Percentiles rank a stretch among this genome's conserved stretches.
Conservation (phyloP, 2,797 vertebrate genomes). For the Gadopsis bispinosus region DNA sequence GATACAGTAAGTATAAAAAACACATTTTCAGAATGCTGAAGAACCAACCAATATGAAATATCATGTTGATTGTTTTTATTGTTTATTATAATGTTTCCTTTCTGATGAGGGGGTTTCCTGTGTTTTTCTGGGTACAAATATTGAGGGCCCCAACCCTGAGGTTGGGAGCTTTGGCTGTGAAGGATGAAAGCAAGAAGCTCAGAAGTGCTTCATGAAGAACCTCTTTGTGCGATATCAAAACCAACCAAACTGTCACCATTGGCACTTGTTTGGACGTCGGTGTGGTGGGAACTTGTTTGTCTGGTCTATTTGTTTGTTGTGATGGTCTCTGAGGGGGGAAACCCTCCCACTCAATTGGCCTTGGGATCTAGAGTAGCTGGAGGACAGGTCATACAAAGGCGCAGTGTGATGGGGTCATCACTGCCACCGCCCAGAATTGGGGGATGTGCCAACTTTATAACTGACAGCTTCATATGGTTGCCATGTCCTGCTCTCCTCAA, state of each 20-base stretch:
- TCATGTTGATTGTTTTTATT: neutral
- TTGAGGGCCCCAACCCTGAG: conserved; percentile 28
- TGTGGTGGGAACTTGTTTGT: conserved; percentile 81
- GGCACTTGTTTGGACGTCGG: conserved; percentile 74
- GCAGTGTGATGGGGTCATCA: conserved; percentile 79
- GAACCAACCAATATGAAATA: neutral
- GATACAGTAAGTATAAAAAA: neutral
- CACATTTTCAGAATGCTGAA: neutral
- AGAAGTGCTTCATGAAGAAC: conserved; percentile 67
- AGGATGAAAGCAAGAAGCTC: conserved; percentile 53
- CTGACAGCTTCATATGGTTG: conserved; percentile 76
- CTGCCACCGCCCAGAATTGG: conserved; percentile 64
- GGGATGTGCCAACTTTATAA: conserved; percentile 76
- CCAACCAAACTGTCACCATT: conserved; percentile 73
- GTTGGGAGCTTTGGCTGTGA: conserved; percentile 53
- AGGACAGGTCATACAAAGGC: conserved; percentile 80
- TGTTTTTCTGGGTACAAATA: conserved; percentile 22
- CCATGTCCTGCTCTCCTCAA: conserved; percentile 74
- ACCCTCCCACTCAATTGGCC: conserved; percentile 75
- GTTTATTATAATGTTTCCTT: conserved; percentile 2
- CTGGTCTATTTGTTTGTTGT: conserved; percentile 79
- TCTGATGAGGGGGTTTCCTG: neutral
- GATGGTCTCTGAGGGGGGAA: conserved; percentile 63
- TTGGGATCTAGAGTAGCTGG: conserved; percentile 69
- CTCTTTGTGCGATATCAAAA: conserved; percentile 75